A percentile compares a stretch with the other conserved stretches of the same genome.
phyloP scores from a whole-genome alignment of 2,113 vertebrate species.

The Chamaetylas fuelleborni region DNA sequence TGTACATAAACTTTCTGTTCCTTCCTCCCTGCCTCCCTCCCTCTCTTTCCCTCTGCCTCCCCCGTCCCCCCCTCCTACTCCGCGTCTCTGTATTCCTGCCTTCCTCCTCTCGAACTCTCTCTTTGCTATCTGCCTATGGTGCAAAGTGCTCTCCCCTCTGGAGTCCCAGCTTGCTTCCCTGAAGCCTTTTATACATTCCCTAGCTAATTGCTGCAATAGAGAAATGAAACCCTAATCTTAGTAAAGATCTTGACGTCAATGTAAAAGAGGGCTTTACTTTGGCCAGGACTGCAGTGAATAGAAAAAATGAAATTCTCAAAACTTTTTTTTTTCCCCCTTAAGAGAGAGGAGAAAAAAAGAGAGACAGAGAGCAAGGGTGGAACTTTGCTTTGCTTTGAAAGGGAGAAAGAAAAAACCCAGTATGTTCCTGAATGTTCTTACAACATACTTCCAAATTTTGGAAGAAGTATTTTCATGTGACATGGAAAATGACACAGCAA shows the following conservation, averaged over 20 bases:
- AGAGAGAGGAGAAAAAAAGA: not conserved
- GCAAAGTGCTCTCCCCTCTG: constrained; percentile 76
- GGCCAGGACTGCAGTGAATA: constrained; percentile 80
- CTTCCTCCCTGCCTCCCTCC: constrained; percentile 43
- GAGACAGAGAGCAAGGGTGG: constrained; percentile 55
- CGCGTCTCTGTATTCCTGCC: constrained; percentile 45
- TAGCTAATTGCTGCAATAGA: constrained; percentile 87
- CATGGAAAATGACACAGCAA: constrained; percentile 25
- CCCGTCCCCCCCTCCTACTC: not conserved
- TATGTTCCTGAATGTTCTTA: constrained; percentile 56
- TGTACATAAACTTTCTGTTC: constrained; percentile 73
- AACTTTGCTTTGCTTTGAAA: constrained; percentile 76
- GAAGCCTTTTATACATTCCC: constrained; percentile 88
- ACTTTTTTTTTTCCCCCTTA: constrained; percentile 58
- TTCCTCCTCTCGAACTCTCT: constrained; percentile 61
- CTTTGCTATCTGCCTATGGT: constrained; percentile 75
- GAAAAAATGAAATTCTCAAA: constrained; percentile 81
- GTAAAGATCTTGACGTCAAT: constrained; percentile 92
- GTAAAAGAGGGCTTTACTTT: constrained; percentile 86
- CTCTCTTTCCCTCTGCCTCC: constrained; percentile 8
- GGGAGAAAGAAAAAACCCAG: not conserved
- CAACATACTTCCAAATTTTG: constrained; percentile 64
- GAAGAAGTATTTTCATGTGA: constrained; percentile 58
- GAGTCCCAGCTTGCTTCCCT: constrained; percentile 76
- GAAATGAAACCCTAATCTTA: constrained; percentile 90